These are phyloP conservation scores for Amphiprion clarkii DNA, from an alignment of 2,797 vertebrate genomes.

Conservation along the genomic window DNA sequence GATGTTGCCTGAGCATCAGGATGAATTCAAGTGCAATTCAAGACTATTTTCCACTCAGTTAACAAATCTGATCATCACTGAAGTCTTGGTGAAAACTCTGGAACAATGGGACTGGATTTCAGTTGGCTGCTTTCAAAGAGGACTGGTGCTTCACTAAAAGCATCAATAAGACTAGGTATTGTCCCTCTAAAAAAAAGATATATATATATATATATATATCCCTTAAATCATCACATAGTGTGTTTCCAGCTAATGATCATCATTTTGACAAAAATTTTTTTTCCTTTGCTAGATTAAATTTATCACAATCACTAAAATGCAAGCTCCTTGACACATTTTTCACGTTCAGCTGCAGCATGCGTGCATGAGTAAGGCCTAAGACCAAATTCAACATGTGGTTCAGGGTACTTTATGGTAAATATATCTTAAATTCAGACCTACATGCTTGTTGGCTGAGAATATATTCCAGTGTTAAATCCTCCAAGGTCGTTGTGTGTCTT, in stretches of 20 bases:
- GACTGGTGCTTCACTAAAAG: too few relatives aligned
- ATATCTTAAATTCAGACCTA: neutral
- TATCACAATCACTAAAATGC: conserved; percentile 15
- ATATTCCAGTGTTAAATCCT: neutral
- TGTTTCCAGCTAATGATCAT: conserved; percentile 14
- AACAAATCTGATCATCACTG: neutral
- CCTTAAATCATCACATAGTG: too few relatives aligned
- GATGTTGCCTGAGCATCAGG: neutral
- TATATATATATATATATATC: too few relatives aligned
- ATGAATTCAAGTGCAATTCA: neutral
- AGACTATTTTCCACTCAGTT: neutral
- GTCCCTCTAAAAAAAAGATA: neutral
- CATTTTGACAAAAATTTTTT: conserved; percentile 2
- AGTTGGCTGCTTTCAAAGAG: too few relatives aligned
- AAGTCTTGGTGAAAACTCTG: neutral
- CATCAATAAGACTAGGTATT: neutral
- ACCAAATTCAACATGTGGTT: neutral
- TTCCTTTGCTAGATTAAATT: conserved; percentile 21
- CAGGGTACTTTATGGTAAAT: too few relatives aligned
- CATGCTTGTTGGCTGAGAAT: neutral
- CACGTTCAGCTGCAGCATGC: conserved; percentile 13
- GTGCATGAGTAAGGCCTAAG: conserved; percentile 3
- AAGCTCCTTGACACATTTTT: conserved; percentile 32
- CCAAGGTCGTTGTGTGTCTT: neutral
- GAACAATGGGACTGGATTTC: too few relatives aligned